Conservation (phyloP, 2,888 invertebrate genomes). For the Tenthredo livida region DNA sequence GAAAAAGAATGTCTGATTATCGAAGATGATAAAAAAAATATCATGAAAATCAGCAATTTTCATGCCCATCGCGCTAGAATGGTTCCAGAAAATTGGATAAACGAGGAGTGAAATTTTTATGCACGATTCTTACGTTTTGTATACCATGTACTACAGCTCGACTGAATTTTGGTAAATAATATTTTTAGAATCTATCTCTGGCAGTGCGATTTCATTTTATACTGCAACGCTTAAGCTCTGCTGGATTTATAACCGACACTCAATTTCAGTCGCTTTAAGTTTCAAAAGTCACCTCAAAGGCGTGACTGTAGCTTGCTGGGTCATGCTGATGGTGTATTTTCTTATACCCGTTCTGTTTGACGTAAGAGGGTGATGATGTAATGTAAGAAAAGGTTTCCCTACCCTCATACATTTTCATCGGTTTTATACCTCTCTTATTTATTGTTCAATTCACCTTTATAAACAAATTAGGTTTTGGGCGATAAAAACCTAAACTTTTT, state of each 20-base stretch:
- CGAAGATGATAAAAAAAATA: no score
- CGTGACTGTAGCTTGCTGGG: not conserved
- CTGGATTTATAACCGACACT: constrained; percentile 4
- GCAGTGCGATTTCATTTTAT: not conserved
- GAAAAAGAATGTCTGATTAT: no score
- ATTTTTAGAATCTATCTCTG: not conserved
- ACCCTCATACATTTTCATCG: not conserved
- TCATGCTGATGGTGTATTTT: not conserved
- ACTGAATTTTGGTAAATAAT: not conserved
- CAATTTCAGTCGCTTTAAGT: not conserved
- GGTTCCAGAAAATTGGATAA: no score
- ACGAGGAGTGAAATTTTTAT: no score
- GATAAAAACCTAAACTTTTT: not conserved
- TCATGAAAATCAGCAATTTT: no score
- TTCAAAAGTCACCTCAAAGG: not conserved
- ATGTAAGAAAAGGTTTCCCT: not conserved
- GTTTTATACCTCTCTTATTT: not conserved
- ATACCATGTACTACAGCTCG: not conserved
- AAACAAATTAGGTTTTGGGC: not conserved
- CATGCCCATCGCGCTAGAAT: no score
- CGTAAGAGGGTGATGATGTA: not conserved
- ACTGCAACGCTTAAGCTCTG: constrained; percentile 1
- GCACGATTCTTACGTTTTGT: not conserved
- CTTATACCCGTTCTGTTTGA: not conserved
- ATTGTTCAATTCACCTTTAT: not conserved